Base-by-base conservation (phyloP, 2,113 vertebrate species). In the Atrichornis clamosus region DNA sequence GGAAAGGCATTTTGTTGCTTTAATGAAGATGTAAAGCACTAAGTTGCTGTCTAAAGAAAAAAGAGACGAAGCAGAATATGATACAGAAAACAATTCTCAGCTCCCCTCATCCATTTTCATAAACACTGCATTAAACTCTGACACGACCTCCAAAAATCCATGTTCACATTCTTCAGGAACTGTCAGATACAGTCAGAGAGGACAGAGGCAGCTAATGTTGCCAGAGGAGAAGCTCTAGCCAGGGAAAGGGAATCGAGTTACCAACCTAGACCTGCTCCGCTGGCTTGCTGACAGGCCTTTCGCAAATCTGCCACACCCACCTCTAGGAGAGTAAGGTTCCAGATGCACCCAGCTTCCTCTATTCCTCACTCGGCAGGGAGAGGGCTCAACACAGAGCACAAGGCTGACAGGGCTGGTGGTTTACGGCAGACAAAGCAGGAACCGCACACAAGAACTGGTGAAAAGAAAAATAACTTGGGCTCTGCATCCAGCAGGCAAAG, bases 81-180 rank as follows among this genome's bases (percentile, higher is more conserved):
- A 82, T 41, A 78, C 67, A 75, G 52, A 65, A 94, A 93, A 87
- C 91, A 93, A 75, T 85, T 83, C 81, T 83, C 89, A 80, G 76
- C 33, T 46, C 65, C 32, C 33, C 24, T 89, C 94, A 85, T 93
- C 59, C 63, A 52, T 95, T 95, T 95, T 94, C 91, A 94, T 95
- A 94, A 96, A 91, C 50, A 41, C 27, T 77, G 47, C 78, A 46
- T 93, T 94, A 73, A 95, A 89, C 78, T 94, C 93, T 87, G 89
- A 89, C 82, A 85, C 4, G 84, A 93, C 87, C 95, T 96, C 84
- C 81, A 96, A 96, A 97, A 96, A 93, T 76, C 89, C 89, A 79
- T 52, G 81, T 91, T 89, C 93, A 21, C 80, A 87, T 93, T 50
- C 83, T 81, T 95, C 89, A 94, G 82, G 76, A 84, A 39, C 76